These are phyloP conservation scores for Micropoecilia bifurca DNA, from an alignment of 2,797 vertebrate species.

Conservation along the genomic window DNA sequence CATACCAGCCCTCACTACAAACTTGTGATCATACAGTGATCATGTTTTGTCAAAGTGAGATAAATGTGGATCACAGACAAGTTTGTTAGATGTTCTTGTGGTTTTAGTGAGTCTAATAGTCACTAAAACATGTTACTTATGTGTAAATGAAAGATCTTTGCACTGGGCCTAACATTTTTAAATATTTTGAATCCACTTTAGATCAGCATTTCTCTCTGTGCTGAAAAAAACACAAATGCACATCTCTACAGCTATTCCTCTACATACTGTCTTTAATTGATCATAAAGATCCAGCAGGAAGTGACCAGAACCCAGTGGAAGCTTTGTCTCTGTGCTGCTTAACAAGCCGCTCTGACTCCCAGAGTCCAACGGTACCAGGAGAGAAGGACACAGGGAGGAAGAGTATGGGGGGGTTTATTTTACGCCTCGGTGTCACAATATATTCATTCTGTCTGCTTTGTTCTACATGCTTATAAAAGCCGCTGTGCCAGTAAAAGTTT, in stretches of 20 bases:
- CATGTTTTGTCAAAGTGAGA: background rate
- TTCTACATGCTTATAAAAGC: background rate
- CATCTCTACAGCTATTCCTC: background rate
- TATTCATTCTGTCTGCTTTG: conserved; percentile 24
- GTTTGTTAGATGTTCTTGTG: no score
- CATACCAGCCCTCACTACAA: background rate
- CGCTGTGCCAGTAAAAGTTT: background rate
- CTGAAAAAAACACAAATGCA: background rate
- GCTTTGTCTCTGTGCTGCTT: background rate
- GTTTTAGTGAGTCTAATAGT: background rate
- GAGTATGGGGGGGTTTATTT: conserved; percentile 7
- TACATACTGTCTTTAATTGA: background rate
- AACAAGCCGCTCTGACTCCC: background rate
- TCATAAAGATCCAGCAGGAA: background rate
- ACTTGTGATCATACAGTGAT: background rate
- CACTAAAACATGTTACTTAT: background rate
- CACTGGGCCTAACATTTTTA: background rate
- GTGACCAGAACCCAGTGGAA: background rate
- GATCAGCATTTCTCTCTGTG: background rate
- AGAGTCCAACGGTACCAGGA: background rate
- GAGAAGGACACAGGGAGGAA: background rate
- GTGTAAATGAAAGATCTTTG: background rate
- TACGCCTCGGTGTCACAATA: conserved; percentile 36
- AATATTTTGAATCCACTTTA: background rate
- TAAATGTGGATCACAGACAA: background rate